Evolutionary conservation across 2,888 invertebrate species (phyloP).

Genomic region (Tridacna crocea): DNA sequence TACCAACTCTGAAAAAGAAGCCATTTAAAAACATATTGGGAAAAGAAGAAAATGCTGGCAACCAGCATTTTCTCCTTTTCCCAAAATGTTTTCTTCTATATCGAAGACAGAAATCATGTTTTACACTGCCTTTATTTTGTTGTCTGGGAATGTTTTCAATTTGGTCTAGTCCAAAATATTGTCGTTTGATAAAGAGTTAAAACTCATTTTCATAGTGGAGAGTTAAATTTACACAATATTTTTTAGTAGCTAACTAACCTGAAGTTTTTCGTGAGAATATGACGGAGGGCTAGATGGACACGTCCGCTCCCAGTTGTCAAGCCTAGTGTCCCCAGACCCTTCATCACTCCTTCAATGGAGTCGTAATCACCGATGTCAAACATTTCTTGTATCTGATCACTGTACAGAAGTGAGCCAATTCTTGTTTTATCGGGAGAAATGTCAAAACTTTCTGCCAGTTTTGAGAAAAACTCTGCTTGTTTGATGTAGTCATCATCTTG

Average conservation of each 20-base stretch:
- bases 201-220: too few species aligned
- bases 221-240: too few species aligned
- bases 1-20: too few species aligned
- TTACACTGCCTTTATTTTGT: too few species aligned
- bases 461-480: conserved; percentile 75
- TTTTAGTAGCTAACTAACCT: conserved; percentile 53
- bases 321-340: conserved; percentile 65
- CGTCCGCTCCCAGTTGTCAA: conserved; percentile 67
- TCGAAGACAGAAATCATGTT: too few species aligned
- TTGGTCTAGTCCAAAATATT: too few species aligned
- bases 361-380: conserved; percentile 68
- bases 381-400: conserved; percentile 70
- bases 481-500: conserved; percentile 71
- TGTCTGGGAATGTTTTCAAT: too few species aligned
- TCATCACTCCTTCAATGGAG: conserved; percentile 60
- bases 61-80: too few species aligned
- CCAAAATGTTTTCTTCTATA: too few species aligned
- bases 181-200: too few species aligned
- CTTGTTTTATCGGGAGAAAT: conserved; percentile 69
- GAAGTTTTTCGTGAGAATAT: conserved; percentile 74
- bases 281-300: conserved; percentile 64
- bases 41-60: too few species aligned
- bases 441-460: conserved; percentile 71
- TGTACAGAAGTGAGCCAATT: conserved; percentile 75
- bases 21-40: too few species aligned